Conservation (phyloP, 2,113 vertebrate species). For the Cryptomyrus ogoouensis region DNA sequence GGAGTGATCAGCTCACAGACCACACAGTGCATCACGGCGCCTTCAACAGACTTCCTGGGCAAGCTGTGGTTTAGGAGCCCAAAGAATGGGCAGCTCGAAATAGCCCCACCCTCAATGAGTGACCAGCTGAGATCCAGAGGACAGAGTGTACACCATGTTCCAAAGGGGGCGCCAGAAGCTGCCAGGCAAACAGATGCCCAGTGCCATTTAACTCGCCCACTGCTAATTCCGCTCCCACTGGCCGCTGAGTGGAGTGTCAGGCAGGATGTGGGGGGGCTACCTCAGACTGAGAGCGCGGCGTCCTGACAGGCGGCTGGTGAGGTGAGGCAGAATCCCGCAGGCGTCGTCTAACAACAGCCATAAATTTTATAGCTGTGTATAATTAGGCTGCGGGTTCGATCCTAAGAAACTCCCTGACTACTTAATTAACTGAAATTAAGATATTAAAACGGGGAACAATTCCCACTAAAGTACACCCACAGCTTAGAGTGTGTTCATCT, state of each 20-base stretch:
- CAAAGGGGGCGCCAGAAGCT: background rate
- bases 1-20: background rate
- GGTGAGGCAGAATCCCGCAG: background rate
- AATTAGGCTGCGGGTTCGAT: conserved; percentile 25
- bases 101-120: too few species aligned
- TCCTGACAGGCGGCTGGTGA: conserved; percentile 3
- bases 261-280: background rate
- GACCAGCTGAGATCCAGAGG: background rate
- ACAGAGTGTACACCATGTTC: background rate
- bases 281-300: background rate
- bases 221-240: background rate
- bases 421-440: conserved; percentile 35
- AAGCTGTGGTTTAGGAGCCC: background rate
- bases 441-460: conserved; percentile 21
- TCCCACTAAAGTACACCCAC: conserved; percentile 27
- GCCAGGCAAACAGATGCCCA: background rate
- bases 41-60: background rate
- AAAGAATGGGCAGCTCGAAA: background rate
- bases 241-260: background rate
- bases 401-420: conserved; percentile 29
- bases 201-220: background rate
- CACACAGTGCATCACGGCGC: background rate
- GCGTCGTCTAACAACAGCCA: conserved; percentile 4
- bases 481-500: conserved; percentile 29
- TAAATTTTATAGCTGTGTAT: conserved; percentile 16